Percentiles rank a stretch among this genome's conserved stretches.
These are phyloP conservation scores for Triplophysa tibetana DNA, from an alignment of 2,113 vertebrate species.

Conservation along the genomic window DNA sequence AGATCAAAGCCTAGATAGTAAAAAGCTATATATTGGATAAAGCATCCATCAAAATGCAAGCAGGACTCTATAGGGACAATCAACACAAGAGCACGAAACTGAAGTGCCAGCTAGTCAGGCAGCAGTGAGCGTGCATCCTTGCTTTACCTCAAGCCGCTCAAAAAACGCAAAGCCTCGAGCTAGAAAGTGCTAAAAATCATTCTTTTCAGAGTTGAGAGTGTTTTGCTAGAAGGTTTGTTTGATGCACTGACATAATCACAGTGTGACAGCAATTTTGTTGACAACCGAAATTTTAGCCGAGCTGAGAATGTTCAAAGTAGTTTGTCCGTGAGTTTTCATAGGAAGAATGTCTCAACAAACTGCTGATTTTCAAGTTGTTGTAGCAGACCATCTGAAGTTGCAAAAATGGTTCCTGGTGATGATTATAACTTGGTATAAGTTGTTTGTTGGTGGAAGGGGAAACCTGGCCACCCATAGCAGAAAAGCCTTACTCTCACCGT, in stretches of 20 bases:
- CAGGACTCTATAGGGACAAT: conserved; percentile 28
- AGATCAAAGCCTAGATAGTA: conserved; percentile 24
- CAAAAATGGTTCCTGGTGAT: not conserved
- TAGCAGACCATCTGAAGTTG: not conserved
- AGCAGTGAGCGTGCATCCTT: not conserved
- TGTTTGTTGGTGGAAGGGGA: not conserved
- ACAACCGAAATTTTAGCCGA: not conserved
- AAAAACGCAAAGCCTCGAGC: not conserved
- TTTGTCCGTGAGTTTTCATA: not conserved
- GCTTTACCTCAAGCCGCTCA: conserved; percentile 17
- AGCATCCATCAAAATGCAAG: conserved; percentile 29
- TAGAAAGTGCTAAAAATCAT: conserved; percentile 19
- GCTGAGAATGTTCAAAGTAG: not conserved
- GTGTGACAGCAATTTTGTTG: conserved; percentile 35
- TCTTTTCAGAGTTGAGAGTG: conserved; percentile 15
- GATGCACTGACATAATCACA: conserved; percentile 27
- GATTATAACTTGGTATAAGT: conserved; percentile 26
- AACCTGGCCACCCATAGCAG: conserved; percentile 16
- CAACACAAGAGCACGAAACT: not conserved
- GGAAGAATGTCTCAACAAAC: not conserved
- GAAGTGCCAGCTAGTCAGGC: not conserved
- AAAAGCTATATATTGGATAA: conserved; percentile 22
- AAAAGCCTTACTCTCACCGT: not conserved
- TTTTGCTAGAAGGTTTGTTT: conserved; percentile 22
- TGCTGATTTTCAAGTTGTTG: conserved; percentile 25